Conservation (phyloP, 2,797 vertebrate genomes). For the Acanthiza pusilla region DNA sequence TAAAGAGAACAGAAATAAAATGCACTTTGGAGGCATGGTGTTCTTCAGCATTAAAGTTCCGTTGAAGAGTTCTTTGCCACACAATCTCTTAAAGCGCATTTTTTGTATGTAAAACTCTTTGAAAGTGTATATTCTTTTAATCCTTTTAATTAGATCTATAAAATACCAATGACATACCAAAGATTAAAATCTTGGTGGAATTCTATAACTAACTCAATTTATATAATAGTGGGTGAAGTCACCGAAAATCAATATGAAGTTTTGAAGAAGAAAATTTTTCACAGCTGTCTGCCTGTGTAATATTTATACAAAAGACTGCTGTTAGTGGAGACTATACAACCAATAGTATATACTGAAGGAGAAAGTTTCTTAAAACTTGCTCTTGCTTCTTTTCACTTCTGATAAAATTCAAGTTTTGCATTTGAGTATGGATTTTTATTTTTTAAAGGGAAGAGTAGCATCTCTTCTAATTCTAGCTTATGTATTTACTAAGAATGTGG, state of each 20-base stretch:
- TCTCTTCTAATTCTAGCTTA: neutral
- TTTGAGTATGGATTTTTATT: neutral
- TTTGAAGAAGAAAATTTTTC: slow-evolving; percentile 46
- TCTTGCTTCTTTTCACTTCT: neutral
- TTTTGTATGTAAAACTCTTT: neutral
- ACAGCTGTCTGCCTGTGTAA: neutral
- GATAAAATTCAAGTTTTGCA: neutral
- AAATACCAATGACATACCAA: slow-evolving; percentile 20
- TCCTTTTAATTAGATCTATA: slow-evolving; percentile 16
- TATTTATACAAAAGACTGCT: slow-evolving; percentile 45
- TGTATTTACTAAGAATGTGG: neutral
- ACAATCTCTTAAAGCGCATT: neutral
- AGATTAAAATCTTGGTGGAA: slow-evolving; percentile 5
- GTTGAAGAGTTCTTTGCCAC: neutral
- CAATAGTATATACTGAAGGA: neutral
- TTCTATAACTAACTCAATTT: slow-evolving; percentile 28
- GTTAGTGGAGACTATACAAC: neutral
- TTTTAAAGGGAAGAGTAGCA: neutral
- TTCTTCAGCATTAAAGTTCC: neutral
- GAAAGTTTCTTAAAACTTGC: neutral
- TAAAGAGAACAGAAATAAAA: neutral
- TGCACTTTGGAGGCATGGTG: neutral
- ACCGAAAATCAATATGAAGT: slow-evolving; percentile 45
- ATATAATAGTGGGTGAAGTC: neutral
- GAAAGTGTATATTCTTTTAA: slow-evolving; percentile 10